These are phyloP conservation scores for Okamejei kenojei DNA, from an alignment of 2,797 vertebrate genomes.

Conservation along the genomic window DNA sequence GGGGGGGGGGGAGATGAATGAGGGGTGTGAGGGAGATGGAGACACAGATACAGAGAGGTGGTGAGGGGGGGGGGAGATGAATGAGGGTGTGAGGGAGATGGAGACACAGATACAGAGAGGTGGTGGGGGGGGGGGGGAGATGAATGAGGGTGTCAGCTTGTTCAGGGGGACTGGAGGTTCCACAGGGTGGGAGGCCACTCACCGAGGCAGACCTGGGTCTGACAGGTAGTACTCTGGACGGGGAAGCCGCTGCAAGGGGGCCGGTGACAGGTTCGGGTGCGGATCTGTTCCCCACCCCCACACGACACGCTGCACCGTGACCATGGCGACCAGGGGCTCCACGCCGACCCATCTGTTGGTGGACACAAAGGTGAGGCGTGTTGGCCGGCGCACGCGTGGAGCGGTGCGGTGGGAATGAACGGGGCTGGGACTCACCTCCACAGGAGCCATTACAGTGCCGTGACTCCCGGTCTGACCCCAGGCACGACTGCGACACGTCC, in stretches of 20 bases:
- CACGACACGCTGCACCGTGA: constrained; percentile 70
- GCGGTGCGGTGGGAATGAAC: neutral
- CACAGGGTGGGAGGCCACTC: constrained; percentile 44
- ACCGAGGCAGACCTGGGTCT: constrained; percentile 81
- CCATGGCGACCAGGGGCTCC: constrained; percentile 69
- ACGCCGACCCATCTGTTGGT: constrained; percentile 53
- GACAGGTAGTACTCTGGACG: constrained; percentile 72
- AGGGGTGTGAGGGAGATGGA: too few relatives aligned
- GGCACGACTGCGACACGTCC: neutral
- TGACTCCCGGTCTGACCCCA: neutral
- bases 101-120: too few relatives aligned
- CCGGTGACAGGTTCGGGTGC: constrained; percentile 57
- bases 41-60: too few relatives aligned
- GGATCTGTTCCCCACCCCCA: constrained; percentile 75
- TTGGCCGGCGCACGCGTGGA: neutral
- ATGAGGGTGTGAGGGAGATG: too few relatives aligned
- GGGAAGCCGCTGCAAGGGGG: constrained; percentile 59
- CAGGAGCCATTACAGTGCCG: neutral
- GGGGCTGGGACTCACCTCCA: neutral
- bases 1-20: too few relatives aligned
- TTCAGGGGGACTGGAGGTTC: too few relatives aligned
- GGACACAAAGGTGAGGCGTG: neutral
- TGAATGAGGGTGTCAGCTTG: too few relatives aligned
- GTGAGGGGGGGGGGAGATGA: too few relatives aligned
- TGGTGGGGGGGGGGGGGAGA: too few relatives aligned